Evolutionary conservation across 64 coral and sea anemone species (phyloP).

Genomic region (Pachyseris speciosa): DNA sequence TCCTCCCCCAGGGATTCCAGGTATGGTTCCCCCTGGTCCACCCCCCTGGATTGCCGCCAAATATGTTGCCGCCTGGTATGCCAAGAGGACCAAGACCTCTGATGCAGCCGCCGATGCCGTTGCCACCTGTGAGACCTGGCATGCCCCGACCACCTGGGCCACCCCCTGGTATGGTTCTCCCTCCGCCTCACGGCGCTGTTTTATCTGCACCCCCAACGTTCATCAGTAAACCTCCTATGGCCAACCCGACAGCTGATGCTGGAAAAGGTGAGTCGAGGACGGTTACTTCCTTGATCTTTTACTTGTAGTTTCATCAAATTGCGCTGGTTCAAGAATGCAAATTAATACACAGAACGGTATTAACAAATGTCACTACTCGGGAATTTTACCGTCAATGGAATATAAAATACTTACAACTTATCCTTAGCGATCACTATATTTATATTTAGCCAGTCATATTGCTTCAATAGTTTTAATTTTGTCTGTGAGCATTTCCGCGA

Average conservation of each 20-base stretch:
- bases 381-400: no score
- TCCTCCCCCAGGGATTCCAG: conserved; percentile 68
- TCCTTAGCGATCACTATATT: no score
- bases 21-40: conserved; percentile 76
- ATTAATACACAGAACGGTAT: no score
- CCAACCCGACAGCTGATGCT: conserved; percentile 58
- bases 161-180: conserved; percentile 75
- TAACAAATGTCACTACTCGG: no score
- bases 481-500: no score
- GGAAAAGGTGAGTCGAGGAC: conserved; percentile 48
- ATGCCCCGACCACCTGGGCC: conserved; percentile 84
- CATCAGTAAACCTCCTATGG: conserved; percentile 89
- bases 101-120: conserved; percentile 82
- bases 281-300: background rate
- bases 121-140: conserved; percentile 74
- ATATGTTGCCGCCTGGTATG: conserved; percentile 74
- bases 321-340: no score
- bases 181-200: conserved; percentile 83
- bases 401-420: no score
- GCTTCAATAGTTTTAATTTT: no score
- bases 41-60: conserved; percentile 94
- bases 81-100: conserved; percentile 88
- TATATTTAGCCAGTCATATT: no score
- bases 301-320: background rate
- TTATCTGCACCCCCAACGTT: conserved; percentile 98